Evolutionary conservation across 2,797 vertebrate species (phyloP).

Genomic region (Menidia menidia): DNA sequence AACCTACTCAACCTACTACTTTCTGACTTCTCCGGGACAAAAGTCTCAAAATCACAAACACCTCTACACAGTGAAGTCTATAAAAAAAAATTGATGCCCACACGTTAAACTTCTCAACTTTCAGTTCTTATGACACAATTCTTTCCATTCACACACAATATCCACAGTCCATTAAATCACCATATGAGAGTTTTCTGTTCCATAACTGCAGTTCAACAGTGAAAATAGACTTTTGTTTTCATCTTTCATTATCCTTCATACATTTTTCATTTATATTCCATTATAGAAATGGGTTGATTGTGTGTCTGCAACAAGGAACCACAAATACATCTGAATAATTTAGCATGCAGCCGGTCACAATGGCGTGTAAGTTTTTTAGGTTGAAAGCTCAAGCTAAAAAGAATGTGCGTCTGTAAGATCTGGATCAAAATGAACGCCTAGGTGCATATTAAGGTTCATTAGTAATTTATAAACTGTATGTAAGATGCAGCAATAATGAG

Average conservation of each 20-base stretch:
- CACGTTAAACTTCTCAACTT: conserved; percentile 41
- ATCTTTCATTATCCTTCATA: conserved; percentile 66
- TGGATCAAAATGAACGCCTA: neutral
- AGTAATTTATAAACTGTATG: neutral
- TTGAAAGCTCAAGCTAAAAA: neutral
- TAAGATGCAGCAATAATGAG: neutral
- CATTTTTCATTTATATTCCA: conserved; percentile 70
- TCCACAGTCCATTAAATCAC: conserved; percentile 26
- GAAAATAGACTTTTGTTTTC: conserved; percentile 66
- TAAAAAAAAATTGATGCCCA: conserved; percentile 35
- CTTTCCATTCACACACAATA: conserved; percentile 3
- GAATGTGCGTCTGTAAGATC: neutral
- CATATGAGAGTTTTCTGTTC: conserved; percentile 59
- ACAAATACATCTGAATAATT: conserved; percentile 68
- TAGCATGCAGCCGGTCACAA: conserved; percentile 37
- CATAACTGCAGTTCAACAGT: conserved; percentile 47
- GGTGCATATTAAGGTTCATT: neutral
- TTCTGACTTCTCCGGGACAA: conserved; percentile 45
- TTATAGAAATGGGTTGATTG: conserved; percentile 49
- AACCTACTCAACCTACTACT: conserved; percentile 40
- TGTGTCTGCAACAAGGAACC: conserved; percentile 52
- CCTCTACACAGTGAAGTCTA: conserved; percentile 1
- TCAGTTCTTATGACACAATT: conserved; percentile 35
- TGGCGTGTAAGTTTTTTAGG: conserved; percentile 12
- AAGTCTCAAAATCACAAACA: conserved; percentile 42